Evolutionary conservation across 2,113 vertebrate genomes (phyloP), one percentile per base, ranked within the genome.

Genomic region (Numida meleagris): DNA sequence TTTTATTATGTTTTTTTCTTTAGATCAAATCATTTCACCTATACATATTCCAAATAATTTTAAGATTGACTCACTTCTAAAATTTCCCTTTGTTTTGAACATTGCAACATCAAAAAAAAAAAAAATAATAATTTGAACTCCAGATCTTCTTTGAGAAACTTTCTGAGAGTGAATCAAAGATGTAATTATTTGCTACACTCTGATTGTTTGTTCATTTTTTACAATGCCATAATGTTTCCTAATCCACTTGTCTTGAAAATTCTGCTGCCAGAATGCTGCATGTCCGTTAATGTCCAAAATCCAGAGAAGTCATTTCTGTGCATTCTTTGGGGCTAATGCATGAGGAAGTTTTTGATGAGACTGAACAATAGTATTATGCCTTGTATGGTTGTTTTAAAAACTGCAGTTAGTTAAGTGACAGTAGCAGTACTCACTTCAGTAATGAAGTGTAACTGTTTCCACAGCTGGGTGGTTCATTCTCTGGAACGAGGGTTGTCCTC

Each of bases 401-500:
- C 51, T 27, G 23, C 27, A n/a, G n/a, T n/a, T 27, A 40, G 48
- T 46, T 19, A 57, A 46, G 10, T 75, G 53, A 58, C 53, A 34
- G 53, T 24, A 46, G 10, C 10, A 33, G 24, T 31, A n/a, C 29
- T 46, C 21, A 12, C 9, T 46, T 13, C 2, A 3, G 55, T 48
- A 40, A 57, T 16, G 57, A 51, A 20, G 10, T 7, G 36, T 20
- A 20, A 18, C 13, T 21, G 31, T 61, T 55, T 86, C 29, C 6
- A 1, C 51, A 29, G 40, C 2, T 18, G 42, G 34, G 31, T 57
- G 34, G 25, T 33, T 9, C 40, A 34, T 14, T 24, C 12, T 23
- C 33, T 8, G 58, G n/a, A 4, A 10, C 5, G 31, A 65, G 50
- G 45, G 2, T 15, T 59, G 33, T 16, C 40, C 0, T 0, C 9